Evolutionary conservation across 1,140 invertebrate genomes (phyloP).

Genomic region (Drosophila punjabiensis): DNA sequence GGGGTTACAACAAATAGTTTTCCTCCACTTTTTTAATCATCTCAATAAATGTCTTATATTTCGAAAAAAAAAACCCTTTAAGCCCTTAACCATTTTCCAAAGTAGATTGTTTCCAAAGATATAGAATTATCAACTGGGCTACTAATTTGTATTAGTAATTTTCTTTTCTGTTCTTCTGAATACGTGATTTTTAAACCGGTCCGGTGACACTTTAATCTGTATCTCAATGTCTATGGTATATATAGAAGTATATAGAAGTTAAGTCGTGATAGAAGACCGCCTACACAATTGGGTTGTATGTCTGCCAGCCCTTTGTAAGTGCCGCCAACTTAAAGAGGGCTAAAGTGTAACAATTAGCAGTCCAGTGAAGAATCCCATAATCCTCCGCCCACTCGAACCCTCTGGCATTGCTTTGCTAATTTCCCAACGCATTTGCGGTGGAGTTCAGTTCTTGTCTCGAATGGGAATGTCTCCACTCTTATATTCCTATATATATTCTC

Average conservation of each 20-base stretch:
- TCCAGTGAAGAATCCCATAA: slow-evolving; percentile 14
- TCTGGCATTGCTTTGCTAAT: slow-evolving; percentile 15
- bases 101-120: no score
- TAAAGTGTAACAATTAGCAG: slow-evolving; percentile 13
- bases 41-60: no score
- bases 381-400: slow-evolving; percentile 12
- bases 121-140: no score
- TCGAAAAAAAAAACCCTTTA: no score
- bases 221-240: no score
- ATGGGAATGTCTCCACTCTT: not conserved
- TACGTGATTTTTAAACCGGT: no score
- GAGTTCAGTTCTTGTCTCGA: slow-evolving; percentile 9
- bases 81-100: no score
- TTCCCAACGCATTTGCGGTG: slow-evolving; percentile 7
- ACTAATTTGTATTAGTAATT: no score
- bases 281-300: not conserved
- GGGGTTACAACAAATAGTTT: not conserved
- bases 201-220: no score
- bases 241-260: no score
- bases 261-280: not conserved
- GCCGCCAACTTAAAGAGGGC: slow-evolving; percentile 13
- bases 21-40: not conserved
- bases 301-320: not conserved
- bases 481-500: not conserved
- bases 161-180: no score